Evolutionary conservation across 2,888 invertebrate genomes (phyloP), one percentile per base, ranked within the genome.

Genomic region (Lacanobia wlatinum): DNA sequence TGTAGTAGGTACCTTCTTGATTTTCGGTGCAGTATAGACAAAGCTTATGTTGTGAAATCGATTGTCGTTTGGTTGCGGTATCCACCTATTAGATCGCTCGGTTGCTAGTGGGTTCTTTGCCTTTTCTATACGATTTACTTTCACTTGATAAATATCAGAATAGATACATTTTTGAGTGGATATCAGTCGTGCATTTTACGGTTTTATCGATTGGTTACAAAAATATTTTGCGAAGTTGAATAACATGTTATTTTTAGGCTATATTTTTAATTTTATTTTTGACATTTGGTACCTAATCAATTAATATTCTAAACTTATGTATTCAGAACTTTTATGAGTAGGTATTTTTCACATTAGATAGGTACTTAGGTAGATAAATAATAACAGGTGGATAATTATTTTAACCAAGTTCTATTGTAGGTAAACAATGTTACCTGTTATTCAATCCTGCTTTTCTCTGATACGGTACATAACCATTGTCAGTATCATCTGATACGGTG

Each of bases 121-220:
- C 80, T 83, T 74, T 76, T 76, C 69, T 61, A 73, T 21, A 68
- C 65, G 14, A 72, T 85, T 83, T 77, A 77, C 84, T 84, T 86
- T 85, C 83, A 78, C 78, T 80, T 75, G 69, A 71, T 81, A 46
- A 52, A 79, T 66, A 83, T 76, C 53, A 66, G 48, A 8, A 48
- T 48, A 18, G 64, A 69, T 63, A 63, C 21, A 78, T 73, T 82
- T 62, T 73, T 58, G 16, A 58, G 46, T 69, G 55, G 68, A 66
- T 40, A n/a, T 68, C 58, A 28, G 14, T 48, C 21, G 48, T 60
- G 67, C 43, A 64, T 62, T 73, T 73, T 67, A 65, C 64, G 8
- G 10, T 48, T 56, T 76, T 67, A 53, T 68, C n/a, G 18, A 43
- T 50, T 38, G 8, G 14, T 14, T 14, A 34, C n/a, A 14, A 50